Conservation (phyloP, 2,888 invertebrate species). For the Philopedon plagiatum region DNA sequence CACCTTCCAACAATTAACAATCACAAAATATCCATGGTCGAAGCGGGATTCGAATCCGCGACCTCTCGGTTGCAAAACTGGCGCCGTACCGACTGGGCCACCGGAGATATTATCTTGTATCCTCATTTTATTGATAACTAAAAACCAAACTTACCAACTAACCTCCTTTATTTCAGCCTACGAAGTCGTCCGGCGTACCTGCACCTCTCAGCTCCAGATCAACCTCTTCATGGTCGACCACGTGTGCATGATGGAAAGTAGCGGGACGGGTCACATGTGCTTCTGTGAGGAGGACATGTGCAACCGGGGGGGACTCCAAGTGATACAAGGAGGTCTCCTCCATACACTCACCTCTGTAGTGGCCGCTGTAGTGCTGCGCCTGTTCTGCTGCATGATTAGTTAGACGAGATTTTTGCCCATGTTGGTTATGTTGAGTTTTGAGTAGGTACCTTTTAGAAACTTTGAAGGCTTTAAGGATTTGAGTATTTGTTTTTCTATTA, state of each 20-base stretch:
- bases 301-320: conserved; percentile 73
- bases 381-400: conserved; percentile 51
- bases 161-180: conserved; percentile 75
- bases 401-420: conserved; percentile 35
- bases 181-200: conserved; percentile 92
- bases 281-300: conserved; percentile 98
- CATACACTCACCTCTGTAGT: conserved; percentile 42
- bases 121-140: too few species aligned
- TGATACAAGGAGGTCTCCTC: conserved; percentile 1
- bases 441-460: conserved; percentile 7
- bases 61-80: too few species aligned
- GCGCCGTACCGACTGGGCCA: too few species aligned
- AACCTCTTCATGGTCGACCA: conserved; percentile 98
- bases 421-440: conserved; percentile 17
- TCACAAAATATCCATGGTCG: too few species aligned
- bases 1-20: too few species aligned
- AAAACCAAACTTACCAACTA: neutral
- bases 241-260: conserved; percentile 99
- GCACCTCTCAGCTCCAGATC: conserved; percentile 94
- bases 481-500: neutral
- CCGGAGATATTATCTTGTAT: too few species aligned
- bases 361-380: conserved; percentile 47
- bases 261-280: conserved; percentile 98
- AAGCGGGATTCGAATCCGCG: too few species aligned
- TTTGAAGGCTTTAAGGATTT: neutral